Conservation (phyloP, 2,888 invertebrate genomes). For the Ennomos fuscantarius region DNA sequence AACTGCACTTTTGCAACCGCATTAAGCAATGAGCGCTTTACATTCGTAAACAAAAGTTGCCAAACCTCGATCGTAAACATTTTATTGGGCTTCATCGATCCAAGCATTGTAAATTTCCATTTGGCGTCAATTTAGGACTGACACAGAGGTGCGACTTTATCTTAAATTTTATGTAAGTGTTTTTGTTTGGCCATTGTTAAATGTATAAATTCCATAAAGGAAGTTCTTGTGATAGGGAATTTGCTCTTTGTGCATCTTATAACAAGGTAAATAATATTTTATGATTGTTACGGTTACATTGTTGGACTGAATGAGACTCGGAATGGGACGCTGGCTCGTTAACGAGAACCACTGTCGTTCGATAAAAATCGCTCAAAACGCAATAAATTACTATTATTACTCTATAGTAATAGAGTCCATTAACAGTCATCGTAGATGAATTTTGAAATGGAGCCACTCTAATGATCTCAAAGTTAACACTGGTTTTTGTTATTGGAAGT, state of each 20-base stretch:
- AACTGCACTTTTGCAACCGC: constrained; percentile 38
- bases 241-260: neutral
- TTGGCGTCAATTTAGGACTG: constrained; percentile 52
- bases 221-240: constrained; percentile 3
- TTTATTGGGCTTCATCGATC: constrained; percentile 61
- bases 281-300: too few relatives aligned
- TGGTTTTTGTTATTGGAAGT: too few relatives aligned
- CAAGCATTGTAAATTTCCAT: constrained; percentile 58
- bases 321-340: too few relatives aligned
- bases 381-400: too few relatives aligned
- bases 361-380: too few relatives aligned
- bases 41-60: constrained; percentile 53
- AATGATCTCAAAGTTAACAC: too few relatives aligned
- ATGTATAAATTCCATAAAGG: constrained; percentile 13
- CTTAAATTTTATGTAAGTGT: constrained; percentile 15
- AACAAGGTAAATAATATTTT: too few relatives aligned
- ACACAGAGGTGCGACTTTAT: constrained; percentile 45
- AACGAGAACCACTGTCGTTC: too few relatives aligned
- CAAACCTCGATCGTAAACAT: constrained; percentile 65
- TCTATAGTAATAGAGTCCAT: too few relatives aligned
- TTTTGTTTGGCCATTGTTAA: neutral
- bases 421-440: too few relatives aligned
- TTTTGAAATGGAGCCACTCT: too few relatives aligned
- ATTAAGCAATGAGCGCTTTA: constrained; percentile 42
- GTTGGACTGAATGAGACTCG: too few relatives aligned